Percentiles rank a stretch among this genome's conserved stretches.
Conservation (phyloP, 2,113 vertebrate genomes). For the Oncorhynchus kisutch region DNA sequence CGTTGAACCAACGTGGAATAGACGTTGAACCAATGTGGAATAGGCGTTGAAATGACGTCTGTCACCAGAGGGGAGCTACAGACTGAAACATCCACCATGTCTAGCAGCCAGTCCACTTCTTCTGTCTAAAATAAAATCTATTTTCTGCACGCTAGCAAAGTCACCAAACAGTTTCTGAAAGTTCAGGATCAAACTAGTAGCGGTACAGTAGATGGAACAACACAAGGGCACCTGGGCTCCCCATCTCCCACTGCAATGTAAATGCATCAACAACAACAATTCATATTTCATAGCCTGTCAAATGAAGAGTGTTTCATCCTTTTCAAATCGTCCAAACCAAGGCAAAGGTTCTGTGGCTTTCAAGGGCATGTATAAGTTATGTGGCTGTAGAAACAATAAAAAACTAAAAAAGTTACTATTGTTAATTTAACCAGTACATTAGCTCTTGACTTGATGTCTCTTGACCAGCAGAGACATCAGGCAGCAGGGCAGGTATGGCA, state of each 20-base stretch:
- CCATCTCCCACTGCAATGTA: background rate
- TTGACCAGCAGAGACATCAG: no score
- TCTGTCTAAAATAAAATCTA: no score
- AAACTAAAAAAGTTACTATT: background rate
- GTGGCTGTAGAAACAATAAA: background rate
- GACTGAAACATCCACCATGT: background rate
- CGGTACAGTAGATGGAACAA: background rate
- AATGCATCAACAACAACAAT: background rate
- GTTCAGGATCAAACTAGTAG: background rate
- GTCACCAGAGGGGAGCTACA: background rate
- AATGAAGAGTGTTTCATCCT: background rate
- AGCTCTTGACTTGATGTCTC: no score
- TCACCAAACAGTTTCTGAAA: background rate
- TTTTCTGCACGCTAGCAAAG: background rate
- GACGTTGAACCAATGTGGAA: no score
- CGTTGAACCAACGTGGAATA: no score
- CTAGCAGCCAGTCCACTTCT: no score
- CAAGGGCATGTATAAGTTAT: no score
- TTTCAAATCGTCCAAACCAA: background rate
- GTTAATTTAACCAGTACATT: background rate
- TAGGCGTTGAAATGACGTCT: no score
- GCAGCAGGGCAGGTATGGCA: no score
- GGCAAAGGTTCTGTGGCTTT: background rate
- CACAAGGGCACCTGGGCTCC: background rate
- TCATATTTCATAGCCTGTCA: background rate